Evolutionary conservation across 2,888 invertebrate genomes (phyloP).

Genomic region (Drosophila crucigera): DNA sequence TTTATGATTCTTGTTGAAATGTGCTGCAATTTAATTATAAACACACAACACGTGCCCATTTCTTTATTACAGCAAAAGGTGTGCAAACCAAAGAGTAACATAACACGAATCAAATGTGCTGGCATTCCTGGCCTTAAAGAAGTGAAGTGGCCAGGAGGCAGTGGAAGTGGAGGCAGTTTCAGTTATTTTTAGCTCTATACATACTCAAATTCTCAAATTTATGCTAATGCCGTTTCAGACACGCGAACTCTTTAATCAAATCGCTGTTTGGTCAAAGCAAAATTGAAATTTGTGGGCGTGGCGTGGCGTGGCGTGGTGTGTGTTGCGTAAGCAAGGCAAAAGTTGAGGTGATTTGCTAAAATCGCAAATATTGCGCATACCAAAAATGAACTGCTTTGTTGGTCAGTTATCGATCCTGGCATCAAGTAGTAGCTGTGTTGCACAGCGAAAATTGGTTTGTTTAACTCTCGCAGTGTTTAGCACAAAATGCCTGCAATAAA

Average conservation of each 20-base stretch:
- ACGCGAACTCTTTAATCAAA: constrained; percentile 52
- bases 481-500: background rate
- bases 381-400: constrained; percentile 13
- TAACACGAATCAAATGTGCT: constrained; percentile 15
- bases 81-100: constrained; percentile 66
- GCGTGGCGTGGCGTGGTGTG: background rate
- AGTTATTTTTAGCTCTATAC: constrained; percentile 19
- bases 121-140: constrained; percentile 4
- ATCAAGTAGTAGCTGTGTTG: background rate
- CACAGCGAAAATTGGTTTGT: background rate
- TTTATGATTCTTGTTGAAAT: constrained; percentile 50
- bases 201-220: constrained; percentile 45
- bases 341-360: background rate
- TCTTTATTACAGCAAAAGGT: constrained; percentile 53
- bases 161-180: constrained; percentile 10
- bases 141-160: background rate
- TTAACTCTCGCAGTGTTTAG: background rate
- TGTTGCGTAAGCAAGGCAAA: background rate
- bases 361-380: background rate
- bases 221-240: constrained; percentile 58
- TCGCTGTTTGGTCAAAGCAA: background rate
- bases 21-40: constrained; percentile 74
- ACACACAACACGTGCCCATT: constrained; percentile 69
- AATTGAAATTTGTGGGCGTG: constrained; percentile 20
- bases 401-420: background rate